These are phyloP conservation scores for Drosophila kurseongensis DNA, from an alignment of 1,140 invertebrate genomes.

Conservation along the genomic window DNA sequence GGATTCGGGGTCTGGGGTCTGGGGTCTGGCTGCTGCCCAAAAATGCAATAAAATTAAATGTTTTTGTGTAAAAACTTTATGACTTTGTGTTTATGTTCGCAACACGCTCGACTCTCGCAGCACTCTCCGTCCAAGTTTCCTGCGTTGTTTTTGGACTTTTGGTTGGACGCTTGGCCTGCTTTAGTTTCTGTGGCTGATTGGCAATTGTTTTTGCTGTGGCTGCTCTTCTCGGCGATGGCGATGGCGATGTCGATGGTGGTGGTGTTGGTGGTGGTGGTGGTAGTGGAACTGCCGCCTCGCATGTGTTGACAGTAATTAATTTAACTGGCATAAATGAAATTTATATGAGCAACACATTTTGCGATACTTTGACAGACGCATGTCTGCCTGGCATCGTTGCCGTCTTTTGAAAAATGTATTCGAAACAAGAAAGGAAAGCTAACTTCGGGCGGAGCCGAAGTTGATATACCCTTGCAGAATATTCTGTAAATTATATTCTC, in stretches of 20 bases:
- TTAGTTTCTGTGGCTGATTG: conserved; percentile 65
- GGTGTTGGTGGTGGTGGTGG: conserved; percentile 10
- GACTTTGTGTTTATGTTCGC: conserved; percentile 81
- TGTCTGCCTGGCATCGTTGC: not conserved
- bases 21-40: conserved; percentile 71
- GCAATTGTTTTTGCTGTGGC: conserved; percentile 49
- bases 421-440: too few species aligned
- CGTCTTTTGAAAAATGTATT: not conserved
- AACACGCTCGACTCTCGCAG: conserved; percentile 56
- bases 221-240: conserved; percentile 22
- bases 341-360: conserved; percentile 73
- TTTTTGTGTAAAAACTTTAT: conserved; percentile 82
- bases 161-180: conserved; percentile 68
- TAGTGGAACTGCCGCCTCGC: conserved; percentile 36
- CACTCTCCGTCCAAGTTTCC: conserved; percentile 17
- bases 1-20: conserved; percentile 19
- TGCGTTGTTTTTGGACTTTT: conserved; percentile 44
- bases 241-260: not conserved
- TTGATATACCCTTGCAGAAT: too few species aligned
- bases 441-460: too few species aligned
- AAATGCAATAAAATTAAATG: conserved; percentile 82
- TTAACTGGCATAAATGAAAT: conserved; percentile 77
- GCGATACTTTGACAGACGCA: conserved; percentile 49
- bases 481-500: too few species aligned
- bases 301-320: conserved; percentile 82